Percentiles rank a stretch among this genome's conserved stretches.
Evolutionary conservation across 2,113 vertebrate species (phyloP).

Genomic region (Rynchops niger): DNA sequence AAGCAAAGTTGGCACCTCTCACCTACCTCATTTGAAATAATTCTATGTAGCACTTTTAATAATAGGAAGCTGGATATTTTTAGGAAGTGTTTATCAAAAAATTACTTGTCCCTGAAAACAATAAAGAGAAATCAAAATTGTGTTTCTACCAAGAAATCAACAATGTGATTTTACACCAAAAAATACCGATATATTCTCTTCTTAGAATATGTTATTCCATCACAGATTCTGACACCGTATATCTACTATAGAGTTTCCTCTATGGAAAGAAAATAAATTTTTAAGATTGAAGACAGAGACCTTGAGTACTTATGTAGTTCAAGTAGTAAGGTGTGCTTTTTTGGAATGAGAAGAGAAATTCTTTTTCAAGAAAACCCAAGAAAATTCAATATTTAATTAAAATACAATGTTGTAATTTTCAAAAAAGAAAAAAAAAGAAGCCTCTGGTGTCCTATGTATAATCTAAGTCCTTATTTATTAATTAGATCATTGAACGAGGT

Average conservation of each 20-base stretch:
- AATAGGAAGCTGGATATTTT: neutral
- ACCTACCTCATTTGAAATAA: neutral
- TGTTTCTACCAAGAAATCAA: neutral
- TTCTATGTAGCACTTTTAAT: neutral
- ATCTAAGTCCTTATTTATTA: neutral
- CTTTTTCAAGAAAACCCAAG: neutral
- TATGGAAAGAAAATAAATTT: neutral
- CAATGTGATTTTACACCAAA: neutral
- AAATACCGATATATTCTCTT: neutral
- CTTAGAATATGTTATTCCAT: neutral
- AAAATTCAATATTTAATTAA: neutral
- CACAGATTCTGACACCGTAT: neutral
- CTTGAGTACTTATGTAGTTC: neutral
- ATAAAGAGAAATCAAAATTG: neutral
- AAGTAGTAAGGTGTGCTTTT: neutral
- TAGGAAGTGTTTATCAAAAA: neutral
- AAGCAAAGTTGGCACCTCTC: neutral
- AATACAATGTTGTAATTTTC: neutral
- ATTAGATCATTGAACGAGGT: neutral
- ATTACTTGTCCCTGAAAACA: neutral
- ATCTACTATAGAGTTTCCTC: neutral
- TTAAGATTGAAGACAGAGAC: neutral
- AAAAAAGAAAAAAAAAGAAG: neutral
- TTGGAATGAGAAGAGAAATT: neutral
- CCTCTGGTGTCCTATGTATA: neutral